phyloP scores from a whole-genome alignment of 2,113 vertebrate species.

The Chaetorhynchus papuensis region DNA sequence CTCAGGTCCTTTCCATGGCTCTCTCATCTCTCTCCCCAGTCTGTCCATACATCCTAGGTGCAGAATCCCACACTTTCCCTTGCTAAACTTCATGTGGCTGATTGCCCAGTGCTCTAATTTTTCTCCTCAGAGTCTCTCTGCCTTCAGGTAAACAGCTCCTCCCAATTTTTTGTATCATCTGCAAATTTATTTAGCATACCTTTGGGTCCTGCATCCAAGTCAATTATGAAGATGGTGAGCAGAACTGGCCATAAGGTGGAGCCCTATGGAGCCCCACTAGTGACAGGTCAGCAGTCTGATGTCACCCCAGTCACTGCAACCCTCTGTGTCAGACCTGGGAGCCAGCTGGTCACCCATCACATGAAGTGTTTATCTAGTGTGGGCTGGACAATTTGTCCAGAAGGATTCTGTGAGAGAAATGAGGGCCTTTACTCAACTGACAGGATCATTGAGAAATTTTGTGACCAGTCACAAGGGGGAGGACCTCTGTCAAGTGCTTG shows the following conservation, averaged over 20 bases:
- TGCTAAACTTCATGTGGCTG: neutral
- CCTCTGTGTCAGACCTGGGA: neutral
- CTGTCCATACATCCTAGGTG: neutral
- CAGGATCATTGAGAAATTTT: neutral
- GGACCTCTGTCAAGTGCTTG: neutral
- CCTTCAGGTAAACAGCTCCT: neutral
- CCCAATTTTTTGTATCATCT: neutral
- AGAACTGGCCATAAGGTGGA: neutral
- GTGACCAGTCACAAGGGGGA: neutral
- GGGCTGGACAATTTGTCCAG: neutral
- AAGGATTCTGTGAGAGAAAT: neutral
- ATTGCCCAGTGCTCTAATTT: neutral
- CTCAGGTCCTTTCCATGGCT: neutral
- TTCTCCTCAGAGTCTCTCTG: neutral
- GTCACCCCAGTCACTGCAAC: neutral
- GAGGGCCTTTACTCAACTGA: neutral
- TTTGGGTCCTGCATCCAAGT: neutral
- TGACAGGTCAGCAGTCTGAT: too few relatives aligned
- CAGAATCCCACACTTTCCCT: neutral
- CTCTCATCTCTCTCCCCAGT: neutral
- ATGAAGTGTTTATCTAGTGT: neutral
- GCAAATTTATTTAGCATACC: neutral
- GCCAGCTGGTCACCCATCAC: neutral
- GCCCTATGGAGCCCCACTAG: neutral
- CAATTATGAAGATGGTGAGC: neutral